Conservation (phyloP, 2,113 vertebrate genomes). For the Sardina pilchardus region DNA sequence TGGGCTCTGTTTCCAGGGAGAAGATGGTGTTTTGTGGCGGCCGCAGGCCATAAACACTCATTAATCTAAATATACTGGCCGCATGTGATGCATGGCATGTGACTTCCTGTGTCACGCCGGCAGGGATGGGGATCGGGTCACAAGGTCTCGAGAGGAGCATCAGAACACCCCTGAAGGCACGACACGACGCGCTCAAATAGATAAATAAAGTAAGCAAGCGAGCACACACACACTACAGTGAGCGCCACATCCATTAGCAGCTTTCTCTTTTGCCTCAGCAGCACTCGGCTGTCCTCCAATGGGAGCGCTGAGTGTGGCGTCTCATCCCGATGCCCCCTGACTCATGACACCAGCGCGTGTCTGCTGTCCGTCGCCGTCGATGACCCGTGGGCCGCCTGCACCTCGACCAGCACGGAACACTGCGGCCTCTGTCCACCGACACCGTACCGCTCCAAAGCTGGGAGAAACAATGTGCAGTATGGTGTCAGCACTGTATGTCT, state of each 20-base stretch:
- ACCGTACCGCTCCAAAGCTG: background rate
- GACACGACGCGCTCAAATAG: slow-evolving; percentile 7
- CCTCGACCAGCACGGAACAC: background rate
- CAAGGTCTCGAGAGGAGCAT: slow-evolving; percentile 53
- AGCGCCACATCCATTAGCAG: background rate
- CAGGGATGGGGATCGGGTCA: slow-evolving; percentile 56
- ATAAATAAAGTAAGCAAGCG: background rate
- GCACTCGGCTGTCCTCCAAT: background rate
- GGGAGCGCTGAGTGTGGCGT: too few relatives aligned
- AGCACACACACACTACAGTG: background rate
- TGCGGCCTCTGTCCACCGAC: background rate
- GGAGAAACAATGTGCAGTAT: background rate
- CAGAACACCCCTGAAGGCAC: slow-evolving; percentile 42
- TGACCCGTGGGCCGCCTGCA: background rate
- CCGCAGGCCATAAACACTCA: slow-evolving; percentile 33
- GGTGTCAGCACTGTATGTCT: background rate
- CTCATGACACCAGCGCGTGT: background rate
- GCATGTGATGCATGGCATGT: slow-evolving; percentile 67
- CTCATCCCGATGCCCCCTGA: too few relatives aligned
- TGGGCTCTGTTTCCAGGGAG: background rate
- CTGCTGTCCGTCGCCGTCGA: background rate
- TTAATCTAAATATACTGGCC: slow-evolving; percentile 61
- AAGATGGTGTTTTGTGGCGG: slow-evolving; percentile 3
- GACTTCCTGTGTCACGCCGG: slow-evolving; percentile 66
- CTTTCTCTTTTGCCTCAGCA: background rate